phyloP scores from a whole-genome alignment of 2,888 invertebrate species.

The Trachelus troglodyta region DNA sequence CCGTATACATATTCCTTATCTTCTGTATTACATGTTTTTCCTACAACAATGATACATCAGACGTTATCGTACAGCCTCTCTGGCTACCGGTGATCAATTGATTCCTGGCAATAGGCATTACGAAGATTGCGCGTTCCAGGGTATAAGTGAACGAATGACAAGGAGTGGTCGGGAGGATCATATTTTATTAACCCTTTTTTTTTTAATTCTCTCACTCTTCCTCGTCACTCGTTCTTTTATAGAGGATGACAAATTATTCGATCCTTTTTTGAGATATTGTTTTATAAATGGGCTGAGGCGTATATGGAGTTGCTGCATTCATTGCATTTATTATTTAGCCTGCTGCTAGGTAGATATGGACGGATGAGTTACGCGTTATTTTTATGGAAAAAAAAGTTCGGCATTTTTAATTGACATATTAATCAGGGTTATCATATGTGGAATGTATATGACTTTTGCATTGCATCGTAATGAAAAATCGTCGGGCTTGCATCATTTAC shows the following conservation, averaged over 20 bases:
- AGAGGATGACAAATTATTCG: constrained; percentile 36
- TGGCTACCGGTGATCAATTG: constrained; percentile 31
- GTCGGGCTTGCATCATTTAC: too few relatives aligned
- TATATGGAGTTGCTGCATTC: constrained; percentile 22
- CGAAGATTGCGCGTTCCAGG: constrained; percentile 15
- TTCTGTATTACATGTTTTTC: neutral
- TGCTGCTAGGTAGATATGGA: too few relatives aligned
- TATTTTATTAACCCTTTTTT: too few relatives aligned
- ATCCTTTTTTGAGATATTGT: constrained; percentile 36
- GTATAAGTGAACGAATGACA: neutral
- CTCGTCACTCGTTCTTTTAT: constrained; percentile 2
- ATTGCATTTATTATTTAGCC: constrained; percentile 23
- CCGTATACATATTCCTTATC: neutral
- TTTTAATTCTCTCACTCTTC: too few relatives aligned
- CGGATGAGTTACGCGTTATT: too few relatives aligned
- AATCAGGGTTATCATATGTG: too few relatives aligned
- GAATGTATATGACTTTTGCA: too few relatives aligned
- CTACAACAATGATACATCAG: constrained; percentile 25
- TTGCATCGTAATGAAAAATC: too few relatives aligned
- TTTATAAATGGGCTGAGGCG: constrained; percentile 40
- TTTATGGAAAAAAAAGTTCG: too few relatives aligned
- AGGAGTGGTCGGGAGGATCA: too few relatives aligned
- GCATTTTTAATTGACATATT: too few relatives aligned
- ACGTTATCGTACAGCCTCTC: constrained; percentile 33
- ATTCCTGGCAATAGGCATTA: constrained; percentile 26